phyloP scores from a whole-genome alignment of 1,140 invertebrate species.

The Drosophila nigrodunni region DNA sequence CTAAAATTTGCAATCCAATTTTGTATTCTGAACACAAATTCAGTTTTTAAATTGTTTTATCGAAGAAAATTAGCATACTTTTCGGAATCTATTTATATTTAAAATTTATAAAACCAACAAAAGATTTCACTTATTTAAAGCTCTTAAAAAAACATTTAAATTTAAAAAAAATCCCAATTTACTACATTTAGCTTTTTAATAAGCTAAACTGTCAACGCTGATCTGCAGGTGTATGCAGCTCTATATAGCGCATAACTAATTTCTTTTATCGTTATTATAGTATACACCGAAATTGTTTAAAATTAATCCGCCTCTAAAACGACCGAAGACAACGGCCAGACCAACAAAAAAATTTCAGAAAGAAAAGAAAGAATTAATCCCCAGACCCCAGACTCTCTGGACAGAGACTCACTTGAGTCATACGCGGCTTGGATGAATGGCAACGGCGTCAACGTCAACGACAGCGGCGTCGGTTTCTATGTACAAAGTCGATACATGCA shows the following conservation, averaged over 20 bases:
- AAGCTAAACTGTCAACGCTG: too few relatives aligned
- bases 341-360: conserved; percentile 58
- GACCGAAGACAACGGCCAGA: conserved; percentile 57
- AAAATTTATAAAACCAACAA: too few relatives aligned
- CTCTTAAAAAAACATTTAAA: too few relatives aligned
- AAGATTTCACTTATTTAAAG: too few relatives aligned
- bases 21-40: too few relatives aligned
- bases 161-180: too few relatives aligned
- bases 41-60: too few relatives aligned
- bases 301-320: conserved; percentile 69
- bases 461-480: conserved; percentile 47
- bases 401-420: conserved; percentile 68
- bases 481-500: conserved; percentile 73
- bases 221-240: conserved; percentile 7
- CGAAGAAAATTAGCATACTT: too few relatives aligned
- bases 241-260: conserved; percentile 60
- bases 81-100: too few relatives aligned
- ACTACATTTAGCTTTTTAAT: too few relatives aligned
- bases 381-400: conserved; percentile 16
- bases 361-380: conserved; percentile 56
- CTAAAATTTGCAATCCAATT: too few relatives aligned
- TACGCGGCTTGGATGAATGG: conserved; percentile 54
- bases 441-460: conserved; percentile 38
- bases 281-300: conserved; percentile 70
- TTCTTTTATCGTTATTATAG: conserved; percentile 57